Evolutionary conservation across 2,797 vertebrate species (phyloP).

Genomic region (Sebastes nivosus): DNA sequence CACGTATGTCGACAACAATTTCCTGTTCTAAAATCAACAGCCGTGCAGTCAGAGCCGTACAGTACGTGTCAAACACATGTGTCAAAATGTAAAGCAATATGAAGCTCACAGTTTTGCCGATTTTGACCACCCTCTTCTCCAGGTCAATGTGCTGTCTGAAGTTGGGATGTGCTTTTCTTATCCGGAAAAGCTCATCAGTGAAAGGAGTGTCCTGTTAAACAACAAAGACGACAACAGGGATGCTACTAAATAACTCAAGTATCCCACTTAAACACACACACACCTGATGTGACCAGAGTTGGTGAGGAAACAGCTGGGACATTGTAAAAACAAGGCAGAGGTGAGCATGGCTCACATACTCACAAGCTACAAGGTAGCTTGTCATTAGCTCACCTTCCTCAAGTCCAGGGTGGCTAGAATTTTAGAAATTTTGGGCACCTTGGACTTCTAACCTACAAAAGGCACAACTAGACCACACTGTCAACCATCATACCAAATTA

Average conservation of each 20-base stretch:
- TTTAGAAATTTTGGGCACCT: too few species aligned
- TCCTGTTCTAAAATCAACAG: conserved; percentile 65
- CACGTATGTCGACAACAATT: conserved; percentile 85
- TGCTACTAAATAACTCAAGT: not conserved
- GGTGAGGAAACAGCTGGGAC: not conserved
- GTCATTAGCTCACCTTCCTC: too few species aligned
- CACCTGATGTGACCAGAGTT: not conserved
- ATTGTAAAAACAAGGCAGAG: not conserved
- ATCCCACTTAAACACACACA: not conserved
- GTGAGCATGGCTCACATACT: too few species aligned
- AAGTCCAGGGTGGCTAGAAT: too few species aligned
- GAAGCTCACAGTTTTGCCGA: conserved; percentile 89
- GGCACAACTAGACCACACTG: too few species aligned
- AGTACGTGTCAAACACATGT: not conserved
- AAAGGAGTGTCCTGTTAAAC: conserved; percentile 85
- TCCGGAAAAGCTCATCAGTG: conserved; percentile 88
- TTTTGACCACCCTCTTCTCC: conserved; percentile 89
- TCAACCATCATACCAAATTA: too few species aligned
- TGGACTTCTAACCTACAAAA: too few species aligned
- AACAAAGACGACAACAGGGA: not conserved
- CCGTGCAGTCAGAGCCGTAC: not conserved
- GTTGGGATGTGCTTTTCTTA: conserved; percentile 87
- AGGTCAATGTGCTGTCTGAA: conserved; percentile 86
- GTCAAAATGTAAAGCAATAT: not conserved
- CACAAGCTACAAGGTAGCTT: too few species aligned